phyloP scores from a whole-genome alignment of 2,113 vertebrate species.

The Aspidoscelis tigris region DNA sequence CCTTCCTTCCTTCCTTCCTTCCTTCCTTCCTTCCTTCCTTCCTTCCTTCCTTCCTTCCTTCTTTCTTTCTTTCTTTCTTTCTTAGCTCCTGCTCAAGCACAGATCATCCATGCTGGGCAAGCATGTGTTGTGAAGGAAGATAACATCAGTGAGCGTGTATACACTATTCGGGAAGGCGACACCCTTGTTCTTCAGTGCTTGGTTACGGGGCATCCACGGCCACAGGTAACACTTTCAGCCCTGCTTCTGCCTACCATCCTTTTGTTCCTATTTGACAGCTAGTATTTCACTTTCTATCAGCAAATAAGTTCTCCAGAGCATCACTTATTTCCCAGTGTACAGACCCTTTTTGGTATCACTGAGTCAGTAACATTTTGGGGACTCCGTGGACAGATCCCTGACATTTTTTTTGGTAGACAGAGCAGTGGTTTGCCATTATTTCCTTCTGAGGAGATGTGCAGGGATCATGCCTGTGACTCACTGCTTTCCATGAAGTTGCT shows the following conservation, averaged over 20 bases:
- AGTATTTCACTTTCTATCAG: not conserved
- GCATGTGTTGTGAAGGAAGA: constrained; percentile 97
- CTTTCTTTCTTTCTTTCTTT: constrained; percentile 34
- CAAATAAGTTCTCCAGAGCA: not conserved
- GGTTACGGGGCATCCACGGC: constrained; percentile 93
- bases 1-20: constrained; percentile 5
- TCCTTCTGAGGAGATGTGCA: no score
- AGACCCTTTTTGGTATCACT: not conserved
- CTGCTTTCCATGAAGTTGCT: no score
- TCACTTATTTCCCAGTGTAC: constrained; percentile 11
- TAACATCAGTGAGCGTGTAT: constrained; percentile 95
- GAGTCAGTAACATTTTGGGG: no score
- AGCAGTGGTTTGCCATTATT: no score
- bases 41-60: constrained; percentile 11
- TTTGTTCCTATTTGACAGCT: not conserved
- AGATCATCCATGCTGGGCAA: constrained; percentile 95
- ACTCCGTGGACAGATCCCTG: no score
- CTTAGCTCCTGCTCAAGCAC: constrained; percentile 93
- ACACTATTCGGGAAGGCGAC: constrained; percentile 97
- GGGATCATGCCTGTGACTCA: no score
- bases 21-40: constrained; percentile 30
- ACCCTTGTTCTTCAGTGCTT: constrained; percentile 92
- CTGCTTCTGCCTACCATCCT: not conserved
- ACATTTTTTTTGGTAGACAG: no score
- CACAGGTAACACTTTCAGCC: constrained; percentile 82